Base-by-base conservation (phyloP, 1,140 invertebrate species). In the Calycopis cecrops region DNA sequence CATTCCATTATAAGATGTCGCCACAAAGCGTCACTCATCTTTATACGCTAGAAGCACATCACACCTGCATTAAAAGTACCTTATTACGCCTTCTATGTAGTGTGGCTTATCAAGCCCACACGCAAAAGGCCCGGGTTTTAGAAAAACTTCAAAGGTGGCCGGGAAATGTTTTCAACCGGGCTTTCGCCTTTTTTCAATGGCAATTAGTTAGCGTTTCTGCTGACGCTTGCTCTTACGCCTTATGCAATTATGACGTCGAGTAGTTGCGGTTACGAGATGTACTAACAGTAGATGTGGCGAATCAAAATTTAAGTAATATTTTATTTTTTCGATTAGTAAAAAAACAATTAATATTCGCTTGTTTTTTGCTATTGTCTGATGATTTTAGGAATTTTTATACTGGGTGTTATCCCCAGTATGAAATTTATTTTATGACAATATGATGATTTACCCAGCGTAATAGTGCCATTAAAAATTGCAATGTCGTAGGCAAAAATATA, bases 151-250 rank as follows among this genome's bases (percentile, higher is more conserved):
- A 82, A 84, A 85, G 80, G 68, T 67, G 59, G 65, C 58, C 61
- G 68, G 76, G 72, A 79, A 80, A 85, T 82, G 82, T 85, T 85
- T 83, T 79, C 71, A 80, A 74, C 67, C 76, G 80, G 73, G 69
- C 61, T 85, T 84, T 84, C 80, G 80, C 82, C 82, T 84, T 84
- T 85, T 82, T 82, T 85, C 76, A 85, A 84, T 85, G 77, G 82
- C 82, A 85, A 85, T 85, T 85, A 85, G 82, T 85, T 75, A 71
- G 70, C 82, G 77, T 75, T 76, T 71, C 68, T 64, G 65, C 62
- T 66, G 76, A 65, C 71, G 74, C 66, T 69, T 70, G 73, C 78
- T 67, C 65, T 80, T 76, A 74, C 77, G 79, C 82, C 76, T 81
- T 80, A 62, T 80, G 79, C 76, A 82, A 83, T 83, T 83, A 82